These are phyloP conservation scores for Sarcophaga caerulescens DNA, from an alignment of 2,888 invertebrate genomes.

Conservation along the genomic window DNA sequence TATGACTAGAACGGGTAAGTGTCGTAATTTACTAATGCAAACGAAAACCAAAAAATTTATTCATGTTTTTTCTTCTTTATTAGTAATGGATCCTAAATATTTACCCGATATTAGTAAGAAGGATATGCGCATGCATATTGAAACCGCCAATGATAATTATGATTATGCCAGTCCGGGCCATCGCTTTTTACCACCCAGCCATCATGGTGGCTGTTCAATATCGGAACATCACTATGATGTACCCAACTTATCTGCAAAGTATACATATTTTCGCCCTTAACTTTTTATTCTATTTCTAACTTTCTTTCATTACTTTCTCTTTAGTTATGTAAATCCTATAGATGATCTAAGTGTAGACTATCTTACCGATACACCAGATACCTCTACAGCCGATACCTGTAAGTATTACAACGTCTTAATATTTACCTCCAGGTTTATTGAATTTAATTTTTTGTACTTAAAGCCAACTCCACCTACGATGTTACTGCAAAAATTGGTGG, in stretches of 20 bases:
- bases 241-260: conserved; percentile 89
- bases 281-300: not conserved
- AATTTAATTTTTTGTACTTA: not conserved
- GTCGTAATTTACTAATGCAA: not conserved
- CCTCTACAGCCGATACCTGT: conserved; percentile 82
- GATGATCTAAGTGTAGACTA: conserved; percentile 79
- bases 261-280: conserved; percentile 27
- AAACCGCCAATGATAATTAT: conserved; percentile 87
- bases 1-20: conserved; percentile 80
- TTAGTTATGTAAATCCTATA: conserved; percentile 80
- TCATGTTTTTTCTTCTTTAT: conserved; percentile 63
- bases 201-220: conserved; percentile 82
- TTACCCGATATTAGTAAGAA: conserved; percentile 94
- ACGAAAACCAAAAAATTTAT: not conserved
- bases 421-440: not conserved
- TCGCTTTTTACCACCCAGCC: conserved; percentile 76
- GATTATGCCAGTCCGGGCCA: conserved; percentile 87
- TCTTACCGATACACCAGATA: conserved; percentile 79
- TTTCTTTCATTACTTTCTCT: conserved; percentile 30
- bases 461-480: conserved; percentile 90
- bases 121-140: conserved; percentile 83
- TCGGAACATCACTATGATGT: conserved; percentile 95
- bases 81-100: conserved; percentile 94
- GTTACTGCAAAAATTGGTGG: conserved; percentile 89
- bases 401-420: conserved; percentile 2